Conservation (phyloP, 2,888 invertebrate species). For the Eulithis testata region DNA sequence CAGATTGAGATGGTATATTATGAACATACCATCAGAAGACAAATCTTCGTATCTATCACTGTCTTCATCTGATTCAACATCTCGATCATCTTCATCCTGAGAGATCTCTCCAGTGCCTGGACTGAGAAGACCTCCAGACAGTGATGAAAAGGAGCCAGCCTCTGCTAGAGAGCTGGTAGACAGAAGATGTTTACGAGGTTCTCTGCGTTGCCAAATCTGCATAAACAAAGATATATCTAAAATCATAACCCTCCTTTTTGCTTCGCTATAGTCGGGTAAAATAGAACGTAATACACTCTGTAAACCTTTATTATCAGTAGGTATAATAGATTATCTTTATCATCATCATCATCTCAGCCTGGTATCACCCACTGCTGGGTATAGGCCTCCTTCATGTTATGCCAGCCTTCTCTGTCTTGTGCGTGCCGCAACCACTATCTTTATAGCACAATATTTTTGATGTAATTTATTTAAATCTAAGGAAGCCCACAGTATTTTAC, state of each 20-base stretch:
- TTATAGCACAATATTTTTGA: conserved; percentile 11
- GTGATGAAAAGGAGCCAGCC: conserved; percentile 92
- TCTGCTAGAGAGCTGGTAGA: conserved; percentile 94
- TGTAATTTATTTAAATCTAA: background rate
- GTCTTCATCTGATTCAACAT: conserved; percentile 92
- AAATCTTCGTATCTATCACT: conserved; percentile 94
- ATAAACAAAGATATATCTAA: conserved; percentile 25
- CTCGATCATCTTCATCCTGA: conserved; percentile 91
- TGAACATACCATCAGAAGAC: conserved; percentile 88
- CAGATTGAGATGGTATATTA: conserved; percentile 1
- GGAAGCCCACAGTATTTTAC: conserved; percentile 48
- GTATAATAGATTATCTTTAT: conserved; percentile 8
- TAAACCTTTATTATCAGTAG: too few relatives aligned
- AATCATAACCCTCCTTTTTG: too few relatives aligned
- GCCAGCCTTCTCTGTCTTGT: too few relatives aligned
- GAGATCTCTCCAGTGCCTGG: conserved; percentile 91
- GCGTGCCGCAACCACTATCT: too few relatives aligned
- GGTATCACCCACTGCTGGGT: too few relatives aligned
- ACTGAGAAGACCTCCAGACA: conserved; percentile 93
- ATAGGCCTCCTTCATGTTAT: too few relatives aligned
- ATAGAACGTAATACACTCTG: too few relatives aligned
- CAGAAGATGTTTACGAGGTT: conserved; percentile 93
- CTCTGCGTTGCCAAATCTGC: conserved; percentile 93
- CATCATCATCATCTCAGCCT: too few relatives aligned
- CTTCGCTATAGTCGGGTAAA: too few relatives aligned